A percentile compares a stretch with the other conserved stretches of the same genome.
These are phyloP conservation scores for Pangasius larnaudii DNA, from an alignment of 2,797 vertebrate species.

Conservation along the genomic window DNA sequence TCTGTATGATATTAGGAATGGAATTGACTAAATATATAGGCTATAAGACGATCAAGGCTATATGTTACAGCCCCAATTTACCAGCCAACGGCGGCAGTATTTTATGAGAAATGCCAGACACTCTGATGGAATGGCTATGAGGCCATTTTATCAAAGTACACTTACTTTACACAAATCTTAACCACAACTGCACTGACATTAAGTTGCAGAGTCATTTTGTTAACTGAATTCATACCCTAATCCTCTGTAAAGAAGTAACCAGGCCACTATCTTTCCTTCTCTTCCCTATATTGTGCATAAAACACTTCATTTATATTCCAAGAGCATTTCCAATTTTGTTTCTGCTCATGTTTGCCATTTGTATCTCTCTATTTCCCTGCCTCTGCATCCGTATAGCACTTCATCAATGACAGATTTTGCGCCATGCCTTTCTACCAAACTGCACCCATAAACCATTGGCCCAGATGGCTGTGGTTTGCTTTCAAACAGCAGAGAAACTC, in stretches of 20 bases:
- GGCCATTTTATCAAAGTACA: slow-evolving; percentile 3
- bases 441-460: slow-evolving; percentile 39
- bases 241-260: slow-evolving; percentile 23
- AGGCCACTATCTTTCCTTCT: slow-evolving; percentile 7
- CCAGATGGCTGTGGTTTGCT: slow-evolving; percentile 29
- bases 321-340: slow-evolving; percentile 28
- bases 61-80: slow-evolving; percentile 15
- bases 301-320: slow-evolving; percentile 40
- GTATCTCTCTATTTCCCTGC: slow-evolving; percentile 19
- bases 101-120: slow-evolving; percentile 14
- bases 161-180: slow-evolving; percentile 6
- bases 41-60: slow-evolving; percentile 3
- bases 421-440: slow-evolving; percentile 36
- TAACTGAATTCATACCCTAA: slow-evolving; percentile 6
- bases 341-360: slow-evolving; percentile 32
- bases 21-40: slow-evolving; percentile 3
- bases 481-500: slow-evolving; percentile 35
- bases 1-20: slow-evolving; percentile 31
- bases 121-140: slow-evolving; percentile 4
- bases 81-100: slow-evolving; percentile 29
- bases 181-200: slow-evolving; percentile 6
- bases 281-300: background rate
- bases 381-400: slow-evolving; percentile 32
- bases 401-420: slow-evolving; percentile 35
- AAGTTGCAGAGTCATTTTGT: slow-evolving; percentile 22